Evolutionary conservation across 2,113 vertebrate genomes (phyloP), one percentile per base, ranked within the genome.

Genomic region (Anolis carolinensis): DNA sequence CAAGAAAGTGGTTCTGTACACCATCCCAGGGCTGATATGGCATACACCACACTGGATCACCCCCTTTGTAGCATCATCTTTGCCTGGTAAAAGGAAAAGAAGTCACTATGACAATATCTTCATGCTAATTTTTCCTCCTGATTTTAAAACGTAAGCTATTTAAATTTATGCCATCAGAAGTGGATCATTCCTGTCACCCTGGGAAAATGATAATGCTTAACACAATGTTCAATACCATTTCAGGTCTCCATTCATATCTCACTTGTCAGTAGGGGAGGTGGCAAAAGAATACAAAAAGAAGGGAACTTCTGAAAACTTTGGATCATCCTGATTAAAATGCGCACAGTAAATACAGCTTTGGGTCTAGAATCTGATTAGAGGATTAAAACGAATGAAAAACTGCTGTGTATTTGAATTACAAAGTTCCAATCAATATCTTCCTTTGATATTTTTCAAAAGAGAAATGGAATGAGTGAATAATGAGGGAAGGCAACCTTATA

Each of bases 291-390:
- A 14, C 63, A 90, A 94, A 91, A 59, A 83, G 78, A 89, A 21
- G 62, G 11, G 89, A 85, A 86, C 85, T 82, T 71, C 93, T 93
- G 93, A 89, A 93, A 91, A 92, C 10, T 90, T 89, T 70, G 90
- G 90, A 90, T 90, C 89, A n/a, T 90, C 87, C 90, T 93, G 93
- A 95, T 96, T 96, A 95, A 96, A 96, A 95, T 95, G 95, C 92
- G 92, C 93, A 91, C 81, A 88, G 89, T 93, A 95, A 94, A 93
- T 93, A 94, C 55, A 86, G 93, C 84, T 94, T 95, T 78, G 89
- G 89, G 91, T 95, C 91, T 94, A 84, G 89, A 95, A 95, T 96
- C 88, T 91, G 96, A 97, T 96, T 96, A 96, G 92, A 89, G 93
- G 95, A 96, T 97, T 97, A 96, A 95, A 95, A 93, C 90, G 94